Conservation (phyloP, 2,113 vertebrate species). For the Phaethon lepturus region DNA sequence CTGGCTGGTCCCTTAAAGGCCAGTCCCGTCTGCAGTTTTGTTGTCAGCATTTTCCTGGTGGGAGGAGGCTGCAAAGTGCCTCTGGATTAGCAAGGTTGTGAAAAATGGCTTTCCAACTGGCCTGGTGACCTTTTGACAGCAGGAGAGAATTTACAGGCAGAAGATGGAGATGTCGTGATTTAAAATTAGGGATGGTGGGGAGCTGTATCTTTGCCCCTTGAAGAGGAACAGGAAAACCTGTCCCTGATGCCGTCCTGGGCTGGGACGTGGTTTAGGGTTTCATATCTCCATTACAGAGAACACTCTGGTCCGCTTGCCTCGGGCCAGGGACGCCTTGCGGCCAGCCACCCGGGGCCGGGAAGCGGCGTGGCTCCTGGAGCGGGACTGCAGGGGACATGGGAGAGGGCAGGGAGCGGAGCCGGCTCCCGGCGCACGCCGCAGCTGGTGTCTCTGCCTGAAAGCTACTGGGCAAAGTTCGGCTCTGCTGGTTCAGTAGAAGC, state of each 20-base stretch:
- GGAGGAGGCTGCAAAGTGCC: background rate
- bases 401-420: background rate
- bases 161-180: background rate
- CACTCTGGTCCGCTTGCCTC: background rate
- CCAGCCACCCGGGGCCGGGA: background rate
- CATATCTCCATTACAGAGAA: background rate
- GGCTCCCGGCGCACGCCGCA: background rate
- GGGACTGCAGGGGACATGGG: background rate
- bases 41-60: background rate
- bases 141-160: background rate
- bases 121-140: background rate
- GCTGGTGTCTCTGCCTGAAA: background rate
- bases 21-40: background rate
- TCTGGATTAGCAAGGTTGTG: background rate
- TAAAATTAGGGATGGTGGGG: background rate
- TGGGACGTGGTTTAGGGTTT: background rate
- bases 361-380: background rate
- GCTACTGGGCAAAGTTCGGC: background rate
- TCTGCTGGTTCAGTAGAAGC: accelerated
- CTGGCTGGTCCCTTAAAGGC: background rate
- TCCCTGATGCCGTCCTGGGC: background rate
- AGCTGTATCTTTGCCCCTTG: background rate
- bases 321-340: background rate
- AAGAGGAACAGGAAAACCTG: background rate
- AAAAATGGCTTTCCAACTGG: background rate